Percentiles rank a stretch among this genome's conserved stretches.
Evolutionary conservation across 2,113 vertebrate genomes (phyloP).

Genomic region (Australoheros scitulus): DNA sequence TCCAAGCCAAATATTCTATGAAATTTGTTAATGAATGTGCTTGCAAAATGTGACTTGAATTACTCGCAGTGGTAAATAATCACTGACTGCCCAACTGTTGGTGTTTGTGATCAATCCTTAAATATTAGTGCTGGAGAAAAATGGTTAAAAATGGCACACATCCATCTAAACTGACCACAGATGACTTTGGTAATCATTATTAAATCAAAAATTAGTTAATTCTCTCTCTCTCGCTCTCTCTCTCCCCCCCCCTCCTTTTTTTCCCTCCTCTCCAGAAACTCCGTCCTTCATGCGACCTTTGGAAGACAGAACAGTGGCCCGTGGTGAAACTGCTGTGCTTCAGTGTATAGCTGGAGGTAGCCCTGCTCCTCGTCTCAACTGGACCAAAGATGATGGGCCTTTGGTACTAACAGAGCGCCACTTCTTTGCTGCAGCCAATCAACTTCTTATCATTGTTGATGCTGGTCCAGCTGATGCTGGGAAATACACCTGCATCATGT

Average conservation of each 20-base stretch:
- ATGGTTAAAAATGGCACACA: not conserved
- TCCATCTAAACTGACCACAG: not conserved
- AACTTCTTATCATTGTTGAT: conserved; percentile 95
- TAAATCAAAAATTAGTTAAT: conserved; percentile 2
- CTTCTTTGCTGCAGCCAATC: conserved; percentile 96
- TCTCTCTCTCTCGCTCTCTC: no score
- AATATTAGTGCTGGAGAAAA: not conserved
- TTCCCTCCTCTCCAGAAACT: conserved; percentile 82
- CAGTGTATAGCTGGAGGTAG: conserved; percentile 97
- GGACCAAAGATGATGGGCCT: conserved; percentile 96
- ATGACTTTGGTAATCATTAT: not conserved
- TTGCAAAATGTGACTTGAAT: not conserved
- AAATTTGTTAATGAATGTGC: not conserved
- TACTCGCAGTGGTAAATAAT: not conserved
- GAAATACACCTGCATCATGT: conserved; percentile 97
- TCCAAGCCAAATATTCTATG: not conserved
- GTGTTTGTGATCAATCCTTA: not conserved
- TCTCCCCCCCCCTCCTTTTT: no score
- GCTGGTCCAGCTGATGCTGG: conserved; percentile 89
- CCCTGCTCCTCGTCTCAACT: conserved; percentile 91
- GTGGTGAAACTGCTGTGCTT: conserved; percentile 92
- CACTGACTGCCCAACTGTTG: rapidly evolving
- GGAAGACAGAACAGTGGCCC: conserved; percentile 89
- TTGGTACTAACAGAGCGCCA: conserved; percentile 91
- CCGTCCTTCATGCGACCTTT: conserved; percentile 91